These are phyloP conservation scores for Acanthiza pusilla DNA, from an alignment of 2,797 vertebrate genomes.

Conservation along the genomic window DNA sequence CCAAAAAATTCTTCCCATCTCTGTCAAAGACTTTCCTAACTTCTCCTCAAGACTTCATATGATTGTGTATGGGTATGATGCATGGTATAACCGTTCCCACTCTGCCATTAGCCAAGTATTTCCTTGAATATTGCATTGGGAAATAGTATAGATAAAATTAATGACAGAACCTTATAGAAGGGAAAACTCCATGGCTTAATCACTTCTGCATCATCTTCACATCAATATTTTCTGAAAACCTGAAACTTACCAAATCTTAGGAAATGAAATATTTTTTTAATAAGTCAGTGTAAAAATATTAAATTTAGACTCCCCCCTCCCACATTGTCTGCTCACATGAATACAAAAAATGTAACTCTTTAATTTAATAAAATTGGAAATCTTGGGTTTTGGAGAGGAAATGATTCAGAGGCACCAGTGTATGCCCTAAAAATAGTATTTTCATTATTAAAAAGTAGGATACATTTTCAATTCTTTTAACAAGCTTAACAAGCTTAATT, in stretches of 20 bases:
- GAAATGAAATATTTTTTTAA: not conserved
- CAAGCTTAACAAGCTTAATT: not conserved
- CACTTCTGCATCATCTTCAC: not conserved
- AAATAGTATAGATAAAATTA: not conserved
- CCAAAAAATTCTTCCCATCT: not conserved
- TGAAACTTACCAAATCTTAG: not conserved
- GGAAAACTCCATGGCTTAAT: not conserved
- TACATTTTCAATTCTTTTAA: not conserved
- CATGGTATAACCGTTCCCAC: not conserved
- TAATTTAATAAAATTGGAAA: not conserved
- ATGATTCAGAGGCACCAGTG: not conserved
- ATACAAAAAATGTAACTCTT: not conserved
- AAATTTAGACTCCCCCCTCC: rapidly evolving
- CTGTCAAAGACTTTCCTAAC: not conserved
- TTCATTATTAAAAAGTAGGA: not conserved
- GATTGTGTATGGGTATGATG: no score
- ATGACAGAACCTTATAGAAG: not conserved
- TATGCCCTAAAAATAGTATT: not conserved
- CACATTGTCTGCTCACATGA: not conserved
- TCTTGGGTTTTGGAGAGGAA: not conserved
- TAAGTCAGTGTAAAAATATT: not conserved
- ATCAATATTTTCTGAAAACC: not conserved
- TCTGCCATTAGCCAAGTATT: not conserved
- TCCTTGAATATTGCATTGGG: not conserved
- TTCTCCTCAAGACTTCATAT: not conserved